These are phyloP conservation scores for Papilio polytes DNA, from an alignment of 1,140 invertebrate species.

Conservation along the genomic window DNA sequence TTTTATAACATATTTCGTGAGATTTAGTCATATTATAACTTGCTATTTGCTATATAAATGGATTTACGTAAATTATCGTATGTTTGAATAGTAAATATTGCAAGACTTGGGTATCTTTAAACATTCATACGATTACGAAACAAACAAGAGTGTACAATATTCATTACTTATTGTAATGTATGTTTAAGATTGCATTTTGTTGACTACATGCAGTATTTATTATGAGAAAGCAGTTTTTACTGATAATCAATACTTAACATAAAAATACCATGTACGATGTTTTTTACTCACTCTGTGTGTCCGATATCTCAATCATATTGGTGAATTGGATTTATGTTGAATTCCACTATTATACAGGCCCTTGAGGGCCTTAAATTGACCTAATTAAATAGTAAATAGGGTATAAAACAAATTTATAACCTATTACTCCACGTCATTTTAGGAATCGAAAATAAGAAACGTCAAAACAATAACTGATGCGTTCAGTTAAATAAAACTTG, in stretches of 20 bases:
- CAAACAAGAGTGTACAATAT: background rate
- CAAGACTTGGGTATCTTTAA: too few relatives aligned
- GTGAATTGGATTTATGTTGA: conserved; percentile 39
- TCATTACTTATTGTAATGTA: background rate
- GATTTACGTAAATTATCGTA: too few relatives aligned
- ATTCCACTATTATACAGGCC: conserved; percentile 28
- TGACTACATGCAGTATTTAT: background rate
- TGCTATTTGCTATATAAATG: too few relatives aligned
- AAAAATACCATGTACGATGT: background rate
- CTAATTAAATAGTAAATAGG: conserved; percentile 59
- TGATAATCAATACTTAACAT: background rate
- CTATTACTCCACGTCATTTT: conserved; percentile 77
- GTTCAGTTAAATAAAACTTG: background rate
- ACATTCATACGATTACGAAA: too few relatives aligned
- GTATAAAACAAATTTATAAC: conserved; percentile 69
- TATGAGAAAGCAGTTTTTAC: background rate
- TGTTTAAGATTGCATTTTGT: background rate
- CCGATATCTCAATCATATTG: conserved; percentile 77
- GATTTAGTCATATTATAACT: too few relatives aligned
- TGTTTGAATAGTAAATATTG: too few relatives aligned
- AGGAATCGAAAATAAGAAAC: conserved; percentile 52
- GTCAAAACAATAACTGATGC: conserved; percentile 43
- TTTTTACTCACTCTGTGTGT: conserved; percentile 72
- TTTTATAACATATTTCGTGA: background rate
- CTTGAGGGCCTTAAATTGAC: conserved; percentile 42